Conservation (phyloP, 2,113 vertebrate species). For the Eptesicus fuscus region DNA sequence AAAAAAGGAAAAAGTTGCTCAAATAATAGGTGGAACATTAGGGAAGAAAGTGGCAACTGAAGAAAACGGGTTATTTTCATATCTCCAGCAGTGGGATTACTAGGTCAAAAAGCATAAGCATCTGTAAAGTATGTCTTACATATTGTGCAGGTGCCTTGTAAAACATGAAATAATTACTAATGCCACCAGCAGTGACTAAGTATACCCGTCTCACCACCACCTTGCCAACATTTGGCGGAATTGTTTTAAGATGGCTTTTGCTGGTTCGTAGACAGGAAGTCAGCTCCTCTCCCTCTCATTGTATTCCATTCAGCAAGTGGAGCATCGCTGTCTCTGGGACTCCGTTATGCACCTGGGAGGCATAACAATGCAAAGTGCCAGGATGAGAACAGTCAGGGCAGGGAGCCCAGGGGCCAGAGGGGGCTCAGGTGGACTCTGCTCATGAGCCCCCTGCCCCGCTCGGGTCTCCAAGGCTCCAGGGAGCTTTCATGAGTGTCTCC, state of each 20-base stretch:
- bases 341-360: not conserved
- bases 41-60: not conserved
- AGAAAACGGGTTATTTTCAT: not conserved
- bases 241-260: not conserved
- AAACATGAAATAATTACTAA: not conserved
- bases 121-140: not conserved
- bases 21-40: not conserved
- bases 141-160: not conserved
- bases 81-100: not conserved
- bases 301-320: not conserved
- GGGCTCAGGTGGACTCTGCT: not conserved
- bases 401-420: not conserved
- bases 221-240: not conserved
- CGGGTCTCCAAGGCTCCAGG: fast-evolving
- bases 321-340: too few species aligned
- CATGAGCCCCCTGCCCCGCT: not conserved
- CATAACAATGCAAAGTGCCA: not conserved
- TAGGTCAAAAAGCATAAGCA: not conserved
- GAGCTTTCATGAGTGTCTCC: not conserved
- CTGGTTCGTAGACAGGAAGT: not conserved
- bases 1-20: not conserved
- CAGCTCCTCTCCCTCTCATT: not conserved
- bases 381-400: not conserved
- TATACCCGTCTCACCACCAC: fast-evolving
- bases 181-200: not conserved